These are phyloP conservation scores for Cataglyphis cursor DNA, from an alignment of 2,888 invertebrate genomes.

Conservation along the genomic window DNA sequence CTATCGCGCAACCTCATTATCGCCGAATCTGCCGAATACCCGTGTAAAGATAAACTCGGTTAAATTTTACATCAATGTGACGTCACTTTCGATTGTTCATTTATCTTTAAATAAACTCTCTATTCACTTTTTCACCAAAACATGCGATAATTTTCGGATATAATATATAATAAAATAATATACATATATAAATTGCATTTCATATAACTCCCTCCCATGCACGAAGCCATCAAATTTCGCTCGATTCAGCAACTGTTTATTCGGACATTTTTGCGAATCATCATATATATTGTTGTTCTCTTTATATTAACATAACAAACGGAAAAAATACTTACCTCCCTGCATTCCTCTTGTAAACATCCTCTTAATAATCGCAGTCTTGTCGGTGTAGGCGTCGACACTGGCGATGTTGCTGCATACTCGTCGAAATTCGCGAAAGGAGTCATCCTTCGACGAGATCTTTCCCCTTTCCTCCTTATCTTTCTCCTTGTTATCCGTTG, in stretches of 20 bases:
- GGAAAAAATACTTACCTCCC: slow-evolving; percentile 80
- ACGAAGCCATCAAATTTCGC: neutral
- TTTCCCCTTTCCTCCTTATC: neutral
- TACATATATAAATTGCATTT: neutral
- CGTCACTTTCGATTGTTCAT: too few species aligned
- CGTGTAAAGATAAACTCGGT: slow-evolving; percentile 46
- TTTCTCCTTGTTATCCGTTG: slow-evolving; percentile 62
- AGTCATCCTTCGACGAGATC: slow-evolving; percentile 89
- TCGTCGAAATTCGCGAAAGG: slow-evolving; percentile 92
- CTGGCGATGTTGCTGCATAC: slow-evolving; percentile 93
- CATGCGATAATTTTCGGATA: neutral
- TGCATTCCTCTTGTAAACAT: slow-evolving; percentile 89
- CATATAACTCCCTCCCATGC: neutral
- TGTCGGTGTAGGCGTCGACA: slow-evolving; percentile 93
- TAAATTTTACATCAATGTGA: neutral
- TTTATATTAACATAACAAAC: neutral
- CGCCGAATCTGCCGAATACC: neutral
- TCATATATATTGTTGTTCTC: neutral
- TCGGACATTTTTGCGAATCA: neutral
- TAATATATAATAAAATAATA: neutral
- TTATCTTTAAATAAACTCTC: neutral
- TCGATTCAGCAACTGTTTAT: slow-evolving; percentile 45
- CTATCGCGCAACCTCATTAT: slow-evolving; percentile 34
- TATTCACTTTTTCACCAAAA: neutral
- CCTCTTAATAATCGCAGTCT: slow-evolving; percentile 91